Base-by-base conservation (phyloP, 2,888 invertebrate genomes). In the Tricholauxania praeusta region DNA sequence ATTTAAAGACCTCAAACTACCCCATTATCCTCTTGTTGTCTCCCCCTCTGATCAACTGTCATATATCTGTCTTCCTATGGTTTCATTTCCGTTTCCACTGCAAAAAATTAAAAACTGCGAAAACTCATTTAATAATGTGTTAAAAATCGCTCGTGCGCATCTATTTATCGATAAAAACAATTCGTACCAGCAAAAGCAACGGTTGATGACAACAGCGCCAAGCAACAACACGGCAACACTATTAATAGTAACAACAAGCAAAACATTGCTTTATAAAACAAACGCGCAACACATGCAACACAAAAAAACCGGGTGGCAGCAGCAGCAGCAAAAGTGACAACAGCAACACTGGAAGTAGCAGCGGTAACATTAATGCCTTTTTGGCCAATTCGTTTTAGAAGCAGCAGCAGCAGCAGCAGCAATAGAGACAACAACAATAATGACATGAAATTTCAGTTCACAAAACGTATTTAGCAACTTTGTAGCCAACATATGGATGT, bases 401-500 rank as follows among this genome's bases (percentile, higher is more conserved):
- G 66, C 15, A 49, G 68, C 47, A 59, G 60, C 57, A 39, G 59
- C 62, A 51, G 60, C 8, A 15, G 49, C 32, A 57, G 12, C 3
- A 52, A 48, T n/a, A 59, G 28, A 60, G 15, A 28, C 49, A 47
- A 63, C 77, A 77, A 82, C 78, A 81, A 39, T 39, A 39, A 39
- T 39, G 39, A 39, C 39, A 39, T 39, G 82, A 80, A 82, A 82
- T 82, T 83, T 81, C 81, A 80, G 82, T 83, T 83, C 81, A 82
- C 82, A 83, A 60, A 83, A 83, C 80, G 80, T 80, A 82, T 83
- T 70, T 82, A 83, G 81, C 83, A 82, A 82, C 80, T 80, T 81
- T 78, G 79, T 79, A 78, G 75, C 66, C 76, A 81, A 78, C 82
- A 83, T 83, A 82, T 82, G 82, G 82, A 82, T 52, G 12, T 22